Percentiles rank a stretch among this genome's conserved stretches.
Conservation (phyloP, 2,113 vertebrate species). For the Callipepla squamata region DNA sequence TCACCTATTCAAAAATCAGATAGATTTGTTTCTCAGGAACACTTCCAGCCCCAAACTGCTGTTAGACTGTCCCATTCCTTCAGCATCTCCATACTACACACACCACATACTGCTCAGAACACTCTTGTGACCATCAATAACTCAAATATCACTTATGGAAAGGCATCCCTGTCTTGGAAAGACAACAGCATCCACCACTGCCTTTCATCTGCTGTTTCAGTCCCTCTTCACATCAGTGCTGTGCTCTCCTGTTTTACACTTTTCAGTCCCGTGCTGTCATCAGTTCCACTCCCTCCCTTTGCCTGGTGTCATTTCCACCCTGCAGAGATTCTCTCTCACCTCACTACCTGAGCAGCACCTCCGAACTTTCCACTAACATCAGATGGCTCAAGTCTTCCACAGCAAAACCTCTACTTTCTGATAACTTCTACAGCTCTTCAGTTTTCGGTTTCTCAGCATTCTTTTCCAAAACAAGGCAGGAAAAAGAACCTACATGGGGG, state of each 20-base stretch:
- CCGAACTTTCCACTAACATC: background rate
- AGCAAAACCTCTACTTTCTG: no score
- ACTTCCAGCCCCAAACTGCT: background rate
- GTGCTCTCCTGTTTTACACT: accelerated
- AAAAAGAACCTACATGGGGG: accelerated
- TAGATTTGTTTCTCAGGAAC: background rate
- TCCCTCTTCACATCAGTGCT: background rate
- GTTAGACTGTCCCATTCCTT: background rate
- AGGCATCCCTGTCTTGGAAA: background rate
- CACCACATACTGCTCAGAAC: background rate
- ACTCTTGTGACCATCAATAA: background rate
- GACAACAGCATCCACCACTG: background rate
- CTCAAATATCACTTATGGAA: background rate
- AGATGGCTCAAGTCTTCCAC: background rate
- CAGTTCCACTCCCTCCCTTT: background rate
- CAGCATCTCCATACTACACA: background rate
- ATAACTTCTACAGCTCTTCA: background rate
- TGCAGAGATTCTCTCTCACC: background rate
- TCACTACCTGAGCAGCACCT: accelerated
- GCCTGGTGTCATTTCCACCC: background rate
- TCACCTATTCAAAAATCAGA: background rate
- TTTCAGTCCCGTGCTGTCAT: background rate
- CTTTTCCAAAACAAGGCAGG: background rate
- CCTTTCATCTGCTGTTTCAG: background rate
- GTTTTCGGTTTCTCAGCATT: background rate